phyloP scores from a whole-genome alignment of 2,797 vertebrate genomes.

The Melanotaenia boesemani region DNA sequence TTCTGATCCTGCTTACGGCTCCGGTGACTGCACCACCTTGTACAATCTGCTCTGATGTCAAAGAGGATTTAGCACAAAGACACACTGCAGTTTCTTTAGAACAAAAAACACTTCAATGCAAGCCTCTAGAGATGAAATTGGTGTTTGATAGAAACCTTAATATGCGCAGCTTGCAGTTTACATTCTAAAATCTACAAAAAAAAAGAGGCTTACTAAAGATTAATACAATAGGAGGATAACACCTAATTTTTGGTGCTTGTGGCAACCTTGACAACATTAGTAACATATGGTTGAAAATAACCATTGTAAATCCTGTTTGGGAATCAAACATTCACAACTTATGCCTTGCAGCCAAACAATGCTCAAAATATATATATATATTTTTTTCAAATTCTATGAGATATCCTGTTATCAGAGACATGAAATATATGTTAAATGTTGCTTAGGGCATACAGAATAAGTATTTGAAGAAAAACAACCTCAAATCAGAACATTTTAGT shows the following conservation, averaged over 20 bases:
- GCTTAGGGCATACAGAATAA: neutral
- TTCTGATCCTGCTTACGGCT: conserved; percentile 79
- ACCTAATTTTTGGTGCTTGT: neutral
- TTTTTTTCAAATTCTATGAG: conserved; percentile 14
- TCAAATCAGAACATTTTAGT: conserved; percentile 12
- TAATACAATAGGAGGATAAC: conserved; percentile 13
- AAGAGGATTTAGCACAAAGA: conserved; percentile 73
- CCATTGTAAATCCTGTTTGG: conserved; percentile 19
- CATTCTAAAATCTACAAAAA: conserved; percentile 3
- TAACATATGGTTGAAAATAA: conserved; percentile 25
- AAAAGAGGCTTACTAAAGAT: conserved; percentile 4
- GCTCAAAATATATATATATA: conserved; percentile 5
- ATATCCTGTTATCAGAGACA: conserved; percentile 4
- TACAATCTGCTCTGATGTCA: conserved; percentile 75
- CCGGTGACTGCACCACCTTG: conserved; percentile 78
- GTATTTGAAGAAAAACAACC: neutral
- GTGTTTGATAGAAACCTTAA: conserved; percentile 46
- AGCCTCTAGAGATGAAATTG: conserved; percentile 44
- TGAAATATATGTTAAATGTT: neutral
- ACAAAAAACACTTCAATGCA: conserved; percentile 45
- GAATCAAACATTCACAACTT: conserved; percentile 16
- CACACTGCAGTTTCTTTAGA: conserved; percentile 67
- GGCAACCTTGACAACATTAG: conserved; percentile 7
- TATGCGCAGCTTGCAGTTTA: conserved; percentile 14
- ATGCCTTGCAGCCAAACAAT: conserved; percentile 14